phyloP scores from a whole-genome alignment of 2,113 vertebrate genomes.

The Benitochromis conjunctus region DNA sequence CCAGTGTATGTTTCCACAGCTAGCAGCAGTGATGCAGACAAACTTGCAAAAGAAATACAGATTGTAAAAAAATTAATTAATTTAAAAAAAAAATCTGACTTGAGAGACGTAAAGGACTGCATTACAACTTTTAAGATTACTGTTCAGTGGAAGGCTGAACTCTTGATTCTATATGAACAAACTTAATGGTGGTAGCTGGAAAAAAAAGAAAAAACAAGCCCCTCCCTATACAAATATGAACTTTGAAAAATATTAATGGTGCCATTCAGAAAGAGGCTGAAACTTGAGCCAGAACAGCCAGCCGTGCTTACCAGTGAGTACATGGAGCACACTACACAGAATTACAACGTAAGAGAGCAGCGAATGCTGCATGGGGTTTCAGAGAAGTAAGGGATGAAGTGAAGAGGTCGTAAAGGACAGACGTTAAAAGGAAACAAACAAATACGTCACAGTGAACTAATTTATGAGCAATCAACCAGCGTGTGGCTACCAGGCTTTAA shows the following conservation, averaged over 20 bases:
- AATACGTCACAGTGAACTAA: not conserved
- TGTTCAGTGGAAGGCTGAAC: not conserved
- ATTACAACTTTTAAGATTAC: not conserved
- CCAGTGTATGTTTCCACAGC: not conserved
- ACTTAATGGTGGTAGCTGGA: not conserved
- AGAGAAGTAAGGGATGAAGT: not conserved
- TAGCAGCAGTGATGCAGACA: not conserved
- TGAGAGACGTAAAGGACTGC: accelerated
- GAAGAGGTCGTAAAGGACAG: not conserved
- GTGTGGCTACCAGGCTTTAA: not conserved
- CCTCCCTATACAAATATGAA: constrained; percentile 31
- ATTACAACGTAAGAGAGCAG: not conserved
- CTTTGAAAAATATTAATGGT: constrained; percentile 2
- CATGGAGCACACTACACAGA: not conserved
- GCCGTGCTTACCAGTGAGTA: not conserved
- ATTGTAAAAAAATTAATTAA: not conserved
- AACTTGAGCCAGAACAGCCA: not conserved
- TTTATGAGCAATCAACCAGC: not conserved
- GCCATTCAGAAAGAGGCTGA: constrained; percentile 29
- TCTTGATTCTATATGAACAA: not conserved
- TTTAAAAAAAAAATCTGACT: not conserved
- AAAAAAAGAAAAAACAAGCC: not conserved
- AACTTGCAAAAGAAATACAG: not conserved
- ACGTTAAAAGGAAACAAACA: not conserved
- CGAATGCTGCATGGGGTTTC: not conserved